Percentiles rank a stretch among this genome's conserved stretches.
Evolutionary conservation across 1,140 invertebrate species (phyloP).

Genomic region (Tribolium madens): DNA sequence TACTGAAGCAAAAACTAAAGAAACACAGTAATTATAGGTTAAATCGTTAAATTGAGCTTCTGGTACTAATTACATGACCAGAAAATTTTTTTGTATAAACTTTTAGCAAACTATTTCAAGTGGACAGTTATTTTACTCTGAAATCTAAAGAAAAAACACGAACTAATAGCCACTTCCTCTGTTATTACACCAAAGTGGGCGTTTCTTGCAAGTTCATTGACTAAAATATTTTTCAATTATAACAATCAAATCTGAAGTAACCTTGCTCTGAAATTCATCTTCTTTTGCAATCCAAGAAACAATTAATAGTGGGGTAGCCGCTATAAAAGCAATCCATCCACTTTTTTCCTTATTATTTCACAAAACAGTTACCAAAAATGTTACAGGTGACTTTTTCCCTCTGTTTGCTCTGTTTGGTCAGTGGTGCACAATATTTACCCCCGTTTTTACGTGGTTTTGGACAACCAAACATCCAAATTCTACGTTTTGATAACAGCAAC

Average conservation of each 20-base stretch:
- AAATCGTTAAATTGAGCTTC: no score
- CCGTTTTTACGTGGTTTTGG: slow-evolving; percentile 58
- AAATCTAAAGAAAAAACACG: no score
- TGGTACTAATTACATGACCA: no score
- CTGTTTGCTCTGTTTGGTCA: slow-evolving; percentile 39
- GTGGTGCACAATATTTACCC: slow-evolving; percentile 69
- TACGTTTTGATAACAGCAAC: slow-evolving; percentile 30
- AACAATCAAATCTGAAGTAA: slow-evolving; percentile 30
- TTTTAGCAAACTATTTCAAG: no score
- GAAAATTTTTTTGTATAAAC: no score
- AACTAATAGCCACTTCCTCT: background rate
- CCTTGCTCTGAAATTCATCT: slow-evolving; percentile 39
- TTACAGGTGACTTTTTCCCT: slow-evolving; percentile 13
- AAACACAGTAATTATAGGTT: no score
- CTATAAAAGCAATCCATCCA: slow-evolving; percentile 9
- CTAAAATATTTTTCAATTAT: slow-evolving; percentile 31
- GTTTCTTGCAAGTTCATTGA: slow-evolving; percentile 22
- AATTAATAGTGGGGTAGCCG: slow-evolving; percentile 15
- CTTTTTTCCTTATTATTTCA: slow-evolving; percentile 8
- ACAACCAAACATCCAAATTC: slow-evolving; percentile 66
- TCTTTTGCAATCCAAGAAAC: slow-evolving; percentile 31
- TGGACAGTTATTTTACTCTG: no score
- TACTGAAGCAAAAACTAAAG: no score
- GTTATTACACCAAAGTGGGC: slow-evolving; percentile 2
- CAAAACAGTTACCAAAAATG: slow-evolving; percentile 22